Conservation (phyloP, 2,888 invertebrate genomes). For the Catonia carolina region DNA sequence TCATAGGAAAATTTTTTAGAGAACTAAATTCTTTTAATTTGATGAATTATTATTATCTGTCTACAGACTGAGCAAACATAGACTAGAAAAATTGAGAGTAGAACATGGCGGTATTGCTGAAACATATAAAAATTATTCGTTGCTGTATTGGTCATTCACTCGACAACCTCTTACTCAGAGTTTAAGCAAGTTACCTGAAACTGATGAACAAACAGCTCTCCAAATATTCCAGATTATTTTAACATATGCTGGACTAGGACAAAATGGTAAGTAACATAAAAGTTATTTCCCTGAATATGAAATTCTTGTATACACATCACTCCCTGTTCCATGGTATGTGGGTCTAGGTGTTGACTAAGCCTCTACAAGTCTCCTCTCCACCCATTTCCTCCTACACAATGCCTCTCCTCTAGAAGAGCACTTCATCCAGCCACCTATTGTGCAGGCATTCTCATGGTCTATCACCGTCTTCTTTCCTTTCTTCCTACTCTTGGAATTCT, state of each 20-base stretch:
- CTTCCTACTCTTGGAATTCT: no score
- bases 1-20: no score
- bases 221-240: constrained; percentile 85
- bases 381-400: no score
- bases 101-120: constrained; percentile 65
- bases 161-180: constrained; percentile 73
- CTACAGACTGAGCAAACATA: constrained; percentile 62
- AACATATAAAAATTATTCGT: constrained; percentile 78
- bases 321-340: neutral
- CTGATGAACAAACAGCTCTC: constrained; percentile 77
- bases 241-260: constrained; percentile 78
- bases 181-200: constrained; percentile 75
- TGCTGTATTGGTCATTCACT: constrained; percentile 86
- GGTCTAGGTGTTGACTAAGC: no score
- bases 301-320: neutral
- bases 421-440: no score
- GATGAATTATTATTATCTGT: no score
- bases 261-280: constrained; percentile 48
- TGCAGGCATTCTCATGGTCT: no score
- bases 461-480: no score
- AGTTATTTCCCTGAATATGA: neutral
- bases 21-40: no score
- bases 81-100: constrained; percentile 67
- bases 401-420: no score
- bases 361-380: no score